A percentile compares a stretch with the other conserved stretches of the same genome.
These are phyloP conservation scores for Arenaria interpres DNA, from an alignment of 2,113 vertebrate species.

Conservation along the genomic window DNA sequence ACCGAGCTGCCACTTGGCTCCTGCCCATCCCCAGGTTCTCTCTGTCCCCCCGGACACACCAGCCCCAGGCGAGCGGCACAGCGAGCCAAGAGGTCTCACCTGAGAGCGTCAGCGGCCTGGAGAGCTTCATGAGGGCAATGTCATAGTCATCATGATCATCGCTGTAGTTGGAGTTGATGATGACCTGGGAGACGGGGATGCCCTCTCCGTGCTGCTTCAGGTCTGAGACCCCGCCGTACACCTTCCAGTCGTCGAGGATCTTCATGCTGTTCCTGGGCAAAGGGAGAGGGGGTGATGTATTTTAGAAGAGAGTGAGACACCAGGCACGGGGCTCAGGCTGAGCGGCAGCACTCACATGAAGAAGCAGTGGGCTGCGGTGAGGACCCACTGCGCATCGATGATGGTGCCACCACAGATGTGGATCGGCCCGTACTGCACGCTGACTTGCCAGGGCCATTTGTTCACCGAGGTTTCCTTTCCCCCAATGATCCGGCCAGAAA, in stretches of 20 bases:
- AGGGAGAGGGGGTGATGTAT: neutral
- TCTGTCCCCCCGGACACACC: neutral
- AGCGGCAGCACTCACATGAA: constrained; percentile 77
- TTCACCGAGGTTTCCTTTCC: constrained; percentile 74
- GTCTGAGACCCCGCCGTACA: constrained; percentile 79
- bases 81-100: constrained; percentile 53
- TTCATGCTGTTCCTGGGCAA: constrained; percentile 50
- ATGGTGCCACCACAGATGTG: constrained; percentile 89
- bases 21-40: neutral
- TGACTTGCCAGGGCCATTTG: constrained; percentile 93
- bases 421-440: constrained; percentile 77
- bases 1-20: accelerated
- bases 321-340: too few relatives aligned
- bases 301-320: neutral
- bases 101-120: constrained; percentile 71
- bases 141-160: constrained; percentile 81
- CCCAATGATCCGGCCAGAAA: constrained; percentile 83
- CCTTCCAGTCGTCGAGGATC: constrained; percentile 75
- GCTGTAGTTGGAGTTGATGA: constrained; percentile 83
- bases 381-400: constrained; percentile 83
- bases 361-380: constrained; percentile 93
- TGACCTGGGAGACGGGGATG: constrained; percentile 76
- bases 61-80: neutral
- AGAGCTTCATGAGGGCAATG: constrained; percentile 84
- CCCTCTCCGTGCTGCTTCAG: constrained; percentile 61